Percentiles rank a stretch among this genome's conserved stretches.
phyloP scores from a whole-genome alignment of 2,797 vertebrate genomes.

The Sciurus carolinensis region DNA sequence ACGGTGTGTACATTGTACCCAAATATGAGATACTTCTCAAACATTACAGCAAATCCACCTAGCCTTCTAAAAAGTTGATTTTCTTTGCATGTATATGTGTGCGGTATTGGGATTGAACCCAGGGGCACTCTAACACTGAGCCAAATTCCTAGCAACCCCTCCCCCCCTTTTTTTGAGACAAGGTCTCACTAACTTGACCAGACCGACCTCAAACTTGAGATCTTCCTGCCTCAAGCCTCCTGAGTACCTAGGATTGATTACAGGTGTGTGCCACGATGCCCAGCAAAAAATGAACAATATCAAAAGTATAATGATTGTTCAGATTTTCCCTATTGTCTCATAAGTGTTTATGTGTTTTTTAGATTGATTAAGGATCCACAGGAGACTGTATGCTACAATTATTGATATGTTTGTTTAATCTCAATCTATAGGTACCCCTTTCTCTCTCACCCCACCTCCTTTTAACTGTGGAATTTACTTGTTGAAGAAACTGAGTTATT shows the following conservation, averaged over 20 bases:
- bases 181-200: no score
- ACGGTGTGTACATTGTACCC: neutral
- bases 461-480: neutral
- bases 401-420: conserved; percentile 10
- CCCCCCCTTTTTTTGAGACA: no score
- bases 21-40: conserved; percentile 19
- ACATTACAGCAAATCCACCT: conserved; percentile 8
- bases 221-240: no score
- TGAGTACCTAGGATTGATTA: no score
- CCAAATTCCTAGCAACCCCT: no score
- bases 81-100: neutral
- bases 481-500: neutral
- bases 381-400: neutral
- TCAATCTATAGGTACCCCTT: neutral
- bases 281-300: neutral
- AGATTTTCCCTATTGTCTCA: neutral
- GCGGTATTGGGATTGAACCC: no score
- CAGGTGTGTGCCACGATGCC: no score
- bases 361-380: neutral
- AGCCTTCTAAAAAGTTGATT: neutral
- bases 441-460: neutral
- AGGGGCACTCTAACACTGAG: no score
- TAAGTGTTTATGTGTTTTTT: conserved; percentile 1
- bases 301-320: neutral
- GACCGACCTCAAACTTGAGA: no score